Base-by-base conservation (phyloP, 2,113 vertebrate genomes). In the Furnarius figulus region DNA sequence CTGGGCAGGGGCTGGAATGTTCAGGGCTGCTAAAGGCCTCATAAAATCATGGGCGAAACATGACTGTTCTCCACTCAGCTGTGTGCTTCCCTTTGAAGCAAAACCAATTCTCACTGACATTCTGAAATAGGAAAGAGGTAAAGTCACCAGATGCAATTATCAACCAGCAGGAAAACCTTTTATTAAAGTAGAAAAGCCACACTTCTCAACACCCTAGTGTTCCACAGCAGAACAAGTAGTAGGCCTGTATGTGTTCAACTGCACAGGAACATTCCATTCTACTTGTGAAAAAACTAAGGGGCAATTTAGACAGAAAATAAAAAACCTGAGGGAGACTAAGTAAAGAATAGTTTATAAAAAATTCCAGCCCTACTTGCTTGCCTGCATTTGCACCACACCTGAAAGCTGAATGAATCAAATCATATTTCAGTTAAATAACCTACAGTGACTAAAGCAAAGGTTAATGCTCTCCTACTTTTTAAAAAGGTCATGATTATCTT, bases 1-100 rank as follows among this genome's bases (percentile, higher is more conserved):
- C 18, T 66, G 31, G 28, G 31, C 16, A 35, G 6, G 2, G 9
- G 2, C 1, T 3, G 4, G 12, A 65, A 71, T 3, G 3, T 33
- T 66, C 14, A 66, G 16, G 50, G 9, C 21, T 85, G 5, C 28
- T 42, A 74, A 23, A 70, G 25, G 21, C 33, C 44, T 61, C 14
- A 12, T 13, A 46, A 66, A 70, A 66, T 22, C 12, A 65, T 8
- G 24, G 35, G 30, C 24, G 7, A 77, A 73, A 47, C 5, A 39
- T 18, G 12, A 31, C 35, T 52, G 13, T 23, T 53, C 10, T 44
- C 31, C 18, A 49, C 18, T 33, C 19, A 82, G 15, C 50, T 71
- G 5, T 13, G 5, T 23, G 5, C 10, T 72, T 50, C 20, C 30
- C 22, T 73, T 53, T 37, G 5, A 77, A 66, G 14, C 14, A 73